These are phyloP conservation scores for Bombus huntii DNA, from an alignment of 1,140 invertebrate genomes.

Conservation along the genomic window DNA sequence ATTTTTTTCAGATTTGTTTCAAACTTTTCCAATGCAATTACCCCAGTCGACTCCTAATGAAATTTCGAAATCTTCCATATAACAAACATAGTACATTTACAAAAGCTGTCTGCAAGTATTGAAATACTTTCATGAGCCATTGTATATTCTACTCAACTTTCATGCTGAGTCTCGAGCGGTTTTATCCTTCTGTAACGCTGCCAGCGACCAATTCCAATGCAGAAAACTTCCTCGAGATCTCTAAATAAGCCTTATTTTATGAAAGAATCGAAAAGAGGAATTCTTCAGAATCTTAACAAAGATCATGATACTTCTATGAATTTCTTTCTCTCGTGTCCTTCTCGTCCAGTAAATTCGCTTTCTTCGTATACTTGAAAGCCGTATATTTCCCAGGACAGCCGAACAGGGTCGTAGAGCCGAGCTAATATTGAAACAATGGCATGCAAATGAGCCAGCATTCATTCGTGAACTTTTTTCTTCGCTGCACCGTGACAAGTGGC, in stretches of 20 bases:
- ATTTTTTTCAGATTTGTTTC: no score
- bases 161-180: not conserved
- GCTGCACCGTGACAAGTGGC: constrained; percentile 12
- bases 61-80: not conserved
- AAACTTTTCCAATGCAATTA: no score
- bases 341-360: not conserved
- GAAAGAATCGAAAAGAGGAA: not conserved
- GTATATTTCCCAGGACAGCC: not conserved
- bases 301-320: not conserved
- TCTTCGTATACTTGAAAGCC: not conserved
- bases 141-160: not conserved
- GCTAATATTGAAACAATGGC: constrained; percentile 45
- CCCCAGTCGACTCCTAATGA: not conserved
- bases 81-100: not conserved
- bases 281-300: not conserved
- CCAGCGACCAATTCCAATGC: not conserved
- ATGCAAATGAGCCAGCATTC: constrained; percentile 42
- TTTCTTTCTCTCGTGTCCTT: not conserved
- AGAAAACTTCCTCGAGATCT: not conserved
- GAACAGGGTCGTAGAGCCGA: not conserved
- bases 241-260: not conserved
- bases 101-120: no score
- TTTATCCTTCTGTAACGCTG: not conserved
- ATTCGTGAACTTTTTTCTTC: not conserved
- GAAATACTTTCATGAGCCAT: no score